Conservation (phyloP, 2,113 vertebrate species). For the Romanogobio albipinnatus region DNA sequence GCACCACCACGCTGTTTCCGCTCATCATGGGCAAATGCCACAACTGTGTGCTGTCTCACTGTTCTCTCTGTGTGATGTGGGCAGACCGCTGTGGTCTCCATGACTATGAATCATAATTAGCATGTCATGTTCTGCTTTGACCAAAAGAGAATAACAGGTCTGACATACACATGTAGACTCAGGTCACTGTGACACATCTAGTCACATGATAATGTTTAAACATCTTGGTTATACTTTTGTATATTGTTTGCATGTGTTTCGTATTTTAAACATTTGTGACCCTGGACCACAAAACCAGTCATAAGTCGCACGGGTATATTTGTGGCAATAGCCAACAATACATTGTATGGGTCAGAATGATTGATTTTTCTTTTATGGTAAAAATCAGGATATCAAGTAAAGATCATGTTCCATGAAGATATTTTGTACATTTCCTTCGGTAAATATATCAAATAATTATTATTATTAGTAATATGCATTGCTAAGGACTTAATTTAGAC, state of each 20-base stretch:
- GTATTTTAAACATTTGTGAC: background rate
- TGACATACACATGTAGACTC: background rate
- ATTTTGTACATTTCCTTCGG: too few relatives aligned
- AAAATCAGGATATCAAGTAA: too few relatives aligned
- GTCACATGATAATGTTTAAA: background rate
- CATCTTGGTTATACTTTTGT: background rate
- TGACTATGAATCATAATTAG: conserved; percentile 35
- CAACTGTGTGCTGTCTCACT: conserved; percentile 19
- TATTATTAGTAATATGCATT: too few relatives aligned
- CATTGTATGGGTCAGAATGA: too few relatives aligned
- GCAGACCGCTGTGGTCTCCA: background rate
- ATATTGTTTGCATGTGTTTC: background rate
- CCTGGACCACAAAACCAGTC: too few relatives aligned
- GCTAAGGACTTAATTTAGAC: too few relatives aligned
- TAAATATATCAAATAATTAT: too few relatives aligned
- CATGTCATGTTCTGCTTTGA: conserved; percentile 17
- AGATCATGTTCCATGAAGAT: too few relatives aligned
- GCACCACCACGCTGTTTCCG: conserved; percentile 9
- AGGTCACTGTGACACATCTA: background rate
- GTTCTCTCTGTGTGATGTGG: conserved; percentile 5
- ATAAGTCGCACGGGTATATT: too few relatives aligned
- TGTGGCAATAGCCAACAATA: too few relatives aligned
- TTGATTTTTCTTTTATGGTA: too few relatives aligned
- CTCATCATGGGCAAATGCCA: background rate
- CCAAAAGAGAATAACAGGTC: background rate